Base-by-base conservation (phyloP, 2,797 vertebrate genomes). In the Molothrus ater region DNA sequence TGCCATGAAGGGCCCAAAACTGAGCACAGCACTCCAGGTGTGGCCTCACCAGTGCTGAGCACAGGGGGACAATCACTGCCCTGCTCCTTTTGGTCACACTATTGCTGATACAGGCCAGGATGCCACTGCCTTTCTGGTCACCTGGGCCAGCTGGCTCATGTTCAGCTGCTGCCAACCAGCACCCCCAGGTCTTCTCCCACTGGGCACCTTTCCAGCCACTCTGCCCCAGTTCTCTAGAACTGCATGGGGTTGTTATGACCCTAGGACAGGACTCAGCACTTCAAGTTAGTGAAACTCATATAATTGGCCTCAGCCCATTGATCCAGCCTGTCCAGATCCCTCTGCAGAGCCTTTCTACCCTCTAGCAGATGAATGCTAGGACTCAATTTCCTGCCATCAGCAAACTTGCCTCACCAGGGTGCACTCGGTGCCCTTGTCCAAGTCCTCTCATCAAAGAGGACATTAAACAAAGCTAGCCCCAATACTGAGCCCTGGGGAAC, bases 381-480 rank as follows among this genome's bases (percentile, higher is more conserved):
- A 45, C n/a, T 45, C 14, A 26, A 1, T 10, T 40, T 76, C 13
- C 7, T 83, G 12, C 31, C 14, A 13, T 51, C 29, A 63, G 24
- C n/a, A 50, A 21, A 57, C 32, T 18, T 31, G 14, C 11, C 11
- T 43, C 22, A 19, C 12, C 43, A 34, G 43, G 28, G 17, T 64
- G 38, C 17, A 8, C 9, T 42, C 0, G 0, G 34, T 24, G 15
- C 29, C 7, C 13, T 63, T 82, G 32, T 50, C 20, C 36, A 43
- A 9, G 9, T 53, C 16, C 5, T 6, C 13, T 50, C 1, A 0
- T n/a, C 20, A 38, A 3, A 31, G 50, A 36, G 11, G 11, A 20
- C 38, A 19, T 17, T 48, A 36, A 50, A 57, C 32, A 56, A 53
- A 80, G 7, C 7, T 34, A 36, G 20, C 13, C 22, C 15, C 0